A percentile compares a stretch with the other conserved stretches of the same genome.
Evolutionary conservation across 2,113 vertebrate genomes (phyloP).

Genomic region (Ictidomys tridecemlineatus): DNA sequence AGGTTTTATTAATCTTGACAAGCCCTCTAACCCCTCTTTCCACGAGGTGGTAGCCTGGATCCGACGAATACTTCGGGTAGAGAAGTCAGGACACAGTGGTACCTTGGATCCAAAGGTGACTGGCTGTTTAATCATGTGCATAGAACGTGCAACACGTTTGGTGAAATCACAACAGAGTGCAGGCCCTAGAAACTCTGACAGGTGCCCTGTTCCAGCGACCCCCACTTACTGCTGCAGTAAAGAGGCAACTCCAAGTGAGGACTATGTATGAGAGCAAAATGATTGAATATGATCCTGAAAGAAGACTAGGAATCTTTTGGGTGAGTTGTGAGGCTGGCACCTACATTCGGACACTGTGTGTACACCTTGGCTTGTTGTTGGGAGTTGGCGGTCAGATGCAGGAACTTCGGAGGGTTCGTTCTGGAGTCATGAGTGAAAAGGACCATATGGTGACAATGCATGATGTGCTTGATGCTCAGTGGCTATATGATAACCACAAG

Average conservation of each 20-base stretch:
- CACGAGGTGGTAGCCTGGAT: slow-evolving; percentile 99
- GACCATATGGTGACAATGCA: slow-evolving; percentile 99
- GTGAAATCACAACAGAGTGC: slow-evolving; percentile 99
- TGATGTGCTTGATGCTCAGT: slow-evolving; percentile 97
- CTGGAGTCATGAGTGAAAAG: slow-evolving; percentile 97
- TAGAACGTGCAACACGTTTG: slow-evolving; percentile 95
- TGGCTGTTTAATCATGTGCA: slow-evolving; percentile 97
- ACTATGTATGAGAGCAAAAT: slow-evolving; percentile 99
- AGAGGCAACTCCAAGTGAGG: slow-evolving; percentile 95
- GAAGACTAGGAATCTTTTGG: slow-evolving; percentile 96
- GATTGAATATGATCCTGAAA: slow-evolving; percentile 95
- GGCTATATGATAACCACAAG: slow-evolving; percentile 98
- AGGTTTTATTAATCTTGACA: slow-evolving; percentile 98
- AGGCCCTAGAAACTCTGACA: slow-evolving; percentile 95
- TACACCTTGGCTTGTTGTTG: slow-evolving; percentile 95
- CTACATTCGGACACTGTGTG: slow-evolving; percentile 96
- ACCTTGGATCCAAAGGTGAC: slow-evolving; percentile 98
- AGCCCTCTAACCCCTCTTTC: slow-evolving; percentile 98
- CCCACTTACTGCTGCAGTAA: slow-evolving; percentile 97
- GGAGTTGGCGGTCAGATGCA: slow-evolving; percentile 99
- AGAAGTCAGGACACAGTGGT: slow-evolving; percentile 98
- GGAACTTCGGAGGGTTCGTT: slow-evolving; percentile 96
- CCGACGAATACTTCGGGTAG: slow-evolving; percentile 95
- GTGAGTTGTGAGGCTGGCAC: slow-evolving; percentile 99
- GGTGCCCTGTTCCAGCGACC: slow-evolving; percentile 97